Evolutionary conservation across 2,797 vertebrate species (phyloP), one percentile per base, ranked within the genome.

Genomic region (Florisuga fusca): DNA sequence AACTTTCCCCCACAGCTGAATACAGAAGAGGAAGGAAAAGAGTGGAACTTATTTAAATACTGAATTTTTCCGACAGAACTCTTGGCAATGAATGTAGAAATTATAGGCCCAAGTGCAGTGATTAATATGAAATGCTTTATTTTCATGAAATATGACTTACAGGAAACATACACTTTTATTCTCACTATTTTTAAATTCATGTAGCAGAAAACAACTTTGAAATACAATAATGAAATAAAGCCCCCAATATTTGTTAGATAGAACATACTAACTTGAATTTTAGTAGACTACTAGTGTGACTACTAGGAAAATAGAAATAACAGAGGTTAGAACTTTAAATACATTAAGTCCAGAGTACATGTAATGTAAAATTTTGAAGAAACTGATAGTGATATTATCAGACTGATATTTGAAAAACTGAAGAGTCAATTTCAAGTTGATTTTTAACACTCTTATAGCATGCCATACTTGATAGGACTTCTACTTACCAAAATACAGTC

Each of bases 1-100:
- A 58, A 33, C 7, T 2, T 53, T 15, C 13, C 10, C 3, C 2
- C 5, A 5, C 12, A 43, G 2, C 0, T 71, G 20, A 67, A 46
- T 55, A 27, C 6, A 54, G 48, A 46, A 74, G 9, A 12, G 10
- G 7, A 18, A 18, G 5, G 14, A 38, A 78, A 74, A 74, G 17
- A 69, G 58, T 21, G 2, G 83, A 82, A 58, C 6, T 15, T 21
- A 5, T 36, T 38, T 38, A 84, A 62, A 86, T 31, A 2, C 21
- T 68, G 21, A 78, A 31, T 22, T 64, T 31, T 31, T 76, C 36
- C 54, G 46, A 6, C 8, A 91, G 64, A 75, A 14, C 48, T 57
- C 54, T 3, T 26, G 31, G 61, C 8, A 45, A 55, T 48, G 8
- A 2, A 50, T 38, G 11, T 11, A 84, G 54, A 77, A 82, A 72